phyloP scores from a whole-genome alignment of 2,888 invertebrate species.

The Melipona bicolor region DNA sequence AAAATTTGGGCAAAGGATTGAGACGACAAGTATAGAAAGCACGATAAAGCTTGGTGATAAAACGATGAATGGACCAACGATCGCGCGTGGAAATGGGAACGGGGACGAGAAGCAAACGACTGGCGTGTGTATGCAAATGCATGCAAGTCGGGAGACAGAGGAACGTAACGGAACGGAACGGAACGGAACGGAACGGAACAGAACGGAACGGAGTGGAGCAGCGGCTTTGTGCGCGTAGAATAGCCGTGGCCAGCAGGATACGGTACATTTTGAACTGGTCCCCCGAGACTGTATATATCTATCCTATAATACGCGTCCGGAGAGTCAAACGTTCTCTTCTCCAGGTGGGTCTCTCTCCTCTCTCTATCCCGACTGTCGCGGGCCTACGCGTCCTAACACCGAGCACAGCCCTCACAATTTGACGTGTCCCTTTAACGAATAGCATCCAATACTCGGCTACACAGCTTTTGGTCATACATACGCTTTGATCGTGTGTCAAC shows the following conservation, averaged over 20 bases:
- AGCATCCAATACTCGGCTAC: not conserved
- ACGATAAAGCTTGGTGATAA: not conserved
- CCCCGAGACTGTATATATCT: conserved; percentile 18
- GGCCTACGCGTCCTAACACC: conserved; percentile 16
- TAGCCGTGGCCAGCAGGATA: conserved; percentile 37
- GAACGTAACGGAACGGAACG: not conserved
- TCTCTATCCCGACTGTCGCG: not conserved
- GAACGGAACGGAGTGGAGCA: conserved; percentile 1
- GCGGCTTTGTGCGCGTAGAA: conserved; percentile 45
- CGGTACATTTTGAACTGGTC: conserved; percentile 51
- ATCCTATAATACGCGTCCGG: conserved; percentile 62
- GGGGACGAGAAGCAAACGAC: not conserved
- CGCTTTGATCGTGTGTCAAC: not conserved
- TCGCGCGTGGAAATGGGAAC: not conserved
- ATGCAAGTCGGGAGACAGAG: conserved; percentile 13
- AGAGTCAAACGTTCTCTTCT: conserved; percentile 61
- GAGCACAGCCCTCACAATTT: not conserved
- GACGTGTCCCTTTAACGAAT: not conserved
- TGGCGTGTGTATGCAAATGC: conserved; percentile 9
- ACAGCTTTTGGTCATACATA: not conserved
- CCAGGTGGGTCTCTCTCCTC: not conserved
- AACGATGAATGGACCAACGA: conserved; percentile 16
- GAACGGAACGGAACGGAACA: not conserved
- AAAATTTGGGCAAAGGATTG: too few relatives aligned
- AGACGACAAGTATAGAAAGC: not conserved